Percentiles rank a stretch among this genome's conserved stretches.
phyloP scores from a whole-genome alignment of 2,113 vertebrate species.

The Phylloscopus trochilus region DNA sequence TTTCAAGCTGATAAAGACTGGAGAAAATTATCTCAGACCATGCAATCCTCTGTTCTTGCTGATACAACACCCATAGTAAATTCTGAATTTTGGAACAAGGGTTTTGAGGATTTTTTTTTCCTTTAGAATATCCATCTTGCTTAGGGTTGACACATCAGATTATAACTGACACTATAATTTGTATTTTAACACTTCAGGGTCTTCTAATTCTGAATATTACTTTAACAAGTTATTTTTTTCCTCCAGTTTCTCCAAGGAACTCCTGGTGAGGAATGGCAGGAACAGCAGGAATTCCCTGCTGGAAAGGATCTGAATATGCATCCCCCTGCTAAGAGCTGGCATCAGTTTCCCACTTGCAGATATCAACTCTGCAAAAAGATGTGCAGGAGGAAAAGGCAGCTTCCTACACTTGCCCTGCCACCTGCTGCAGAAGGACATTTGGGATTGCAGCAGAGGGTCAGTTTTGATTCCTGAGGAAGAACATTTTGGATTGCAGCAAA shows the following conservation, averaged over 20 bases:
- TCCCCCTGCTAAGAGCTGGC: neutral
- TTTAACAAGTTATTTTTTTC: neutral
- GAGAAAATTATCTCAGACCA: neutral
- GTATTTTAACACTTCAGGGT: neutral
- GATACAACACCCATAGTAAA: neutral
- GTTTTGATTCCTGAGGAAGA: too few relatives aligned
- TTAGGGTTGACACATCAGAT: neutral
- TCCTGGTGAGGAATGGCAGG: neutral
- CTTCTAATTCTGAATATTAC: neutral
- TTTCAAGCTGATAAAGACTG: neutral
- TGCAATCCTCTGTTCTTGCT: neutral
- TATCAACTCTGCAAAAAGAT: neutral
- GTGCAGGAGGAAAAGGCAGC: neutral
- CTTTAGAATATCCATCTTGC: neutral
- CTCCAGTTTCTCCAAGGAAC: neutral
- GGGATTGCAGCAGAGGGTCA: accelerated
- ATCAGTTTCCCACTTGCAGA: neutral
- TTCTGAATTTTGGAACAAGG: neutral
- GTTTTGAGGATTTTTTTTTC: accelerated
- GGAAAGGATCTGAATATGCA: neutral
- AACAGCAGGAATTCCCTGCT: neutral
- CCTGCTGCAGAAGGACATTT: neutral
- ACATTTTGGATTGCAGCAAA: accelerated
- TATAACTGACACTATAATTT: neutral
- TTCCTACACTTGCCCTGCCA: neutral